These are phyloP conservation scores for Grapholita molesta DNA, from an alignment of 1,140 invertebrate genomes.

Conservation along the genomic window DNA sequence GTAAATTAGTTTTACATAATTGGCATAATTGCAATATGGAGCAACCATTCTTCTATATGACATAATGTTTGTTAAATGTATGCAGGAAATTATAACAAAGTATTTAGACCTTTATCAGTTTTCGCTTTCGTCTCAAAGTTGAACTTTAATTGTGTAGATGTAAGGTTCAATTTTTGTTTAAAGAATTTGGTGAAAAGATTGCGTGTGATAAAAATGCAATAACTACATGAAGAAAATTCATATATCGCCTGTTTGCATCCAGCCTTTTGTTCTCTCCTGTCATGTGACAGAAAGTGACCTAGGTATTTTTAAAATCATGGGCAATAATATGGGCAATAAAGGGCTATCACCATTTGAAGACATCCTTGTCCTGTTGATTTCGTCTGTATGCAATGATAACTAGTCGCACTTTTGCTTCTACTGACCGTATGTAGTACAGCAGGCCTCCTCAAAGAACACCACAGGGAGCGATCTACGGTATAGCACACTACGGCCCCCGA, in stretches of 20 bases:
- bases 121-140: background rate
- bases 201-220: background rate
- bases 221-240: conserved; percentile 9
- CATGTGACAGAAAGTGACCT: background rate
- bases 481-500: too few relatives aligned
- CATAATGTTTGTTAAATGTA: background rate
- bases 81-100: background rate
- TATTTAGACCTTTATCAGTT: background rate
- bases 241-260: background rate
- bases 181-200: background rate
- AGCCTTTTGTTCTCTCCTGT: background rate
- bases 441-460: too few relatives aligned
- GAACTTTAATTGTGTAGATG: background rate
- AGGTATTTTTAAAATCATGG: background rate
- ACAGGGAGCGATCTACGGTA: too few relatives aligned
- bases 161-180: background rate
- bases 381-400: too few relatives aligned
- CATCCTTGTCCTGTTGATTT: too few relatives aligned
- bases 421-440: too few relatives aligned
- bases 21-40: conserved; percentile 12
- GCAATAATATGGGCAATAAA: background rate
- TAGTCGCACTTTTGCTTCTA: too few relatives aligned
- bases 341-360: too few relatives aligned
- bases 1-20: conserved; percentile 17
- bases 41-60: conserved; percentile 8